Evolutionary conservation across 1,140 invertebrate genomes (phyloP), one percentile per base, ranked within the genome.

Genomic region (Zeugodacus cucurbitae): DNA sequence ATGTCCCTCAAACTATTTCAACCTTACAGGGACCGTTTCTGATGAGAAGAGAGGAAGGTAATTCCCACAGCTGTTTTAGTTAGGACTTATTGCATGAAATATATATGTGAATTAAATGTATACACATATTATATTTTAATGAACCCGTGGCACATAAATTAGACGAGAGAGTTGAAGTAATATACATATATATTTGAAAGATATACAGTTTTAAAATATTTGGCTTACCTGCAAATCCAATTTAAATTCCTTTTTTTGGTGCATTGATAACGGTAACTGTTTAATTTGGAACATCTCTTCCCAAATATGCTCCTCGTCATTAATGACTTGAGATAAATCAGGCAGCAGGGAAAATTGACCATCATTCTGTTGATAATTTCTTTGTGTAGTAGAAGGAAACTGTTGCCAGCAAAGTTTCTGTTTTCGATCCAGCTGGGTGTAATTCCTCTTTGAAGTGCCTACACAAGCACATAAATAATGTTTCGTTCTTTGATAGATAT

Each of bases 201-300:
- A 48, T 10, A 54, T 10, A 17, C 48, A 17, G 14, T 17, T 54
- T 54, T 5, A 0, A n/a, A 74, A 54, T n/a, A 29, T 82, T 82
- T 48, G 11, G 22, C n/a, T 48, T 94, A 97, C 96, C 95, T 97
- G 95, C 90, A 98, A 93, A 91, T 97, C 96, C 10, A 95, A 95
- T 93, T 97, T 97, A 86, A 97, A 93, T 91, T 97, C 96, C 89
- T 96, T 95, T 91, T 98, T 98, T 91, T 97, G 96, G 14, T 95
- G 94, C 97, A 98, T 97, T 17, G 96, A 96, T 17, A 97, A 95
- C 4, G 97, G 97, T 95, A 97, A 96, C 0, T 96, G 95, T 91
- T 97, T 97, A 48, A 98, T 97, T 90, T 96, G 96, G 95, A 97
- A 97, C 58, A 98, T 97, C 94, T 97, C 96, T 90, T 97, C 96